Evolutionary conservation across 2,113 vertebrate species (phyloP).

Genomic region (Microtus richardsoni): DNA sequence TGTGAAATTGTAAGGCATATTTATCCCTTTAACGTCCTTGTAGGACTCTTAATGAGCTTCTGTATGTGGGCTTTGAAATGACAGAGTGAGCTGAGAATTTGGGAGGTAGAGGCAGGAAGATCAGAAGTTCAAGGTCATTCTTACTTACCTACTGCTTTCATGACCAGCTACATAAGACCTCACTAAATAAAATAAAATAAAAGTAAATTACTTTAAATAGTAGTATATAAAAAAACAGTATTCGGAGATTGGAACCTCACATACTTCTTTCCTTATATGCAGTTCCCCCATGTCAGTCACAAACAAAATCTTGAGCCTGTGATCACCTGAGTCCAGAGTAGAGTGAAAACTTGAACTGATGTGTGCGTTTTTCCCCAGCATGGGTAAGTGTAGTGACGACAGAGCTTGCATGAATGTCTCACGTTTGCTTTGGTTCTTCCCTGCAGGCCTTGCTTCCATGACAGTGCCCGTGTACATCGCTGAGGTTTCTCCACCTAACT

Average conservation of each 20-base stretch:
- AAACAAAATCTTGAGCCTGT: neutral
- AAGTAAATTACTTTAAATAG: neutral
- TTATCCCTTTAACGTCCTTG: neutral
- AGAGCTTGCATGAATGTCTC: neutral
- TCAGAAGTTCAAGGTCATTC: neutral
- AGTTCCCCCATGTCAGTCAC: neutral
- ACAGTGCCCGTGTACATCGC: conserved; percentile 98
- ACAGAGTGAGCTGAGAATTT: neutral
- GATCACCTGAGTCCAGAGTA: neutral
- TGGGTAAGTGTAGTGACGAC: neutral
- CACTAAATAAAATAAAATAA: neutral
- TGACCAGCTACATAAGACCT: neutral
- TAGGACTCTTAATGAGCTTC: neutral
- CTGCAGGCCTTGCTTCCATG: conserved; percentile 96
- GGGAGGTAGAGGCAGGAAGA: neutral
- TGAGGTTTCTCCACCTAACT: conserved; percentile 94
- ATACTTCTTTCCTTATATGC: neutral
- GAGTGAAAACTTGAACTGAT: neutral
- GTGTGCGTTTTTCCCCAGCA: neutral
- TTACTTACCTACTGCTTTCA: neutral
- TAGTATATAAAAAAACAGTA: neutral
- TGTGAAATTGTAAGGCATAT: neutral
- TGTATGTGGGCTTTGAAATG: neutral
- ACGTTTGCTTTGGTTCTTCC: conserved; percentile 51
- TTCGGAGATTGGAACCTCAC: neutral